phyloP scores from a whole-genome alignment of 2,113 vertebrate species.

The Casuarius casuarius region DNA sequence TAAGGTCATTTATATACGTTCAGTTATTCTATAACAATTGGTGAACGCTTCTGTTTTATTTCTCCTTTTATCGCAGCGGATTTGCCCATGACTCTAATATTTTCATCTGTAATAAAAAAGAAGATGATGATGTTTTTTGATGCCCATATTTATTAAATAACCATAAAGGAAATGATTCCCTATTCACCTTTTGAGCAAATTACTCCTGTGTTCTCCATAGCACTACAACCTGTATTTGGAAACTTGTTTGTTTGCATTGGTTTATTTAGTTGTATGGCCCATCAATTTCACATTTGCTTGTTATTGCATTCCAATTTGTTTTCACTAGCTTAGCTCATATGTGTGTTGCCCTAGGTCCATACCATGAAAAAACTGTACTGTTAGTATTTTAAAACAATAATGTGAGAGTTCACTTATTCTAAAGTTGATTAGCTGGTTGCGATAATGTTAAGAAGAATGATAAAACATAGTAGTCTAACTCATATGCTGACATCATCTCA shows the following conservation, averaged over 20 bases:
- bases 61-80: background rate
- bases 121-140: background rate
- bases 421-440: background rate
- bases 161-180: background rate
- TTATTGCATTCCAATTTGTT: background rate
- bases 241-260: background rate
- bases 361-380: no score
- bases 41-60: background rate
- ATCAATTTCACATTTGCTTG: background rate
- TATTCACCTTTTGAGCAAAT: background rate
- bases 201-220: background rate
- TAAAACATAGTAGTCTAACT: no score
- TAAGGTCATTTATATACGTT: background rate
- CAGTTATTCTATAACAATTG: background rate
- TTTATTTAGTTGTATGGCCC: background rate
- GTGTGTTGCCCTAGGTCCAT: background rate
- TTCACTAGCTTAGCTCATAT: background rate
- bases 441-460: background rate
- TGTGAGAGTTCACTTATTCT: background rate
- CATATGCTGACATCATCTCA: no score
- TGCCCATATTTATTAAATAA: background rate
- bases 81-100: background rate
- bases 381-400: background rate
- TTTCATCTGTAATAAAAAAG: background rate
- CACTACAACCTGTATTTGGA: background rate